Conservation (phyloP, 1,140 invertebrate species). For the Hylaeus volcanicus region DNA sequence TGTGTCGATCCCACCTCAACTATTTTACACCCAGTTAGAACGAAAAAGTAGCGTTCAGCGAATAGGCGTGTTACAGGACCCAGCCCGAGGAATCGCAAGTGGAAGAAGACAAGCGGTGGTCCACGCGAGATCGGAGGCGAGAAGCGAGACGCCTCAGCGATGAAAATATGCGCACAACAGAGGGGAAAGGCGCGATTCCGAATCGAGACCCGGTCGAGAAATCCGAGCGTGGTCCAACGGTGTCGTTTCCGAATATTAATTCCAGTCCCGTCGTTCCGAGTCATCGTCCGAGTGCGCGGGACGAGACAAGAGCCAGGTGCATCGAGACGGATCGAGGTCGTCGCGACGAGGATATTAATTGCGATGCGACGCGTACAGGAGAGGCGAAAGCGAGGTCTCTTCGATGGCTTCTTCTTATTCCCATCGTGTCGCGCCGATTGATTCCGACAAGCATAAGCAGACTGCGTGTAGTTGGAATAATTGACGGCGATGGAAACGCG, state of each 20-base stretch:
- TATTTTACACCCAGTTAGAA: too few relatives aligned
- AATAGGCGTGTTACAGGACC: too few relatives aligned
- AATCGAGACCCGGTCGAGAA: not conserved
- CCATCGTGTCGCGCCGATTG: slow-evolving; percentile 49
- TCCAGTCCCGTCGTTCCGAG: slow-evolving; percentile 59
- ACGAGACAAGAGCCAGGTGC: slow-evolving; percentile 72
- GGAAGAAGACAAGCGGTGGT: too few relatives aligned
- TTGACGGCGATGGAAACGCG: slow-evolving; percentile 44
- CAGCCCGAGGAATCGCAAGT: too few relatives aligned
- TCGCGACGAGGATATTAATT: slow-evolving; percentile 74
- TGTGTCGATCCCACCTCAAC: too few relatives aligned
- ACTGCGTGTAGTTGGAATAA: slow-evolving; percentile 57
- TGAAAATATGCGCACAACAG: not conserved
- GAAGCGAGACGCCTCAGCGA: not conserved
- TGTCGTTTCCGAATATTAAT: slow-evolving; percentile 66
- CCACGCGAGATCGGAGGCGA: not conserved
- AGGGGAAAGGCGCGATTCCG: not conserved
- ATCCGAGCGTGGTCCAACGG: slow-evolving; percentile 22
- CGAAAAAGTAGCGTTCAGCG: too few relatives aligned
- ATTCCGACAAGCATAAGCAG: slow-evolving; percentile 59
- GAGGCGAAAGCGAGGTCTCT: slow-evolving; percentile 62
- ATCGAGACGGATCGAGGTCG: slow-evolving; percentile 70
- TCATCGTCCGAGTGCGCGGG: slow-evolving; percentile 47
- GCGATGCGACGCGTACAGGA: slow-evolving; percentile 62
- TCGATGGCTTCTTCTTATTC: slow-evolving; percentile 60